Conservation (phyloP, 2,888 invertebrate species). For the Eristalis pertinax region DNA sequence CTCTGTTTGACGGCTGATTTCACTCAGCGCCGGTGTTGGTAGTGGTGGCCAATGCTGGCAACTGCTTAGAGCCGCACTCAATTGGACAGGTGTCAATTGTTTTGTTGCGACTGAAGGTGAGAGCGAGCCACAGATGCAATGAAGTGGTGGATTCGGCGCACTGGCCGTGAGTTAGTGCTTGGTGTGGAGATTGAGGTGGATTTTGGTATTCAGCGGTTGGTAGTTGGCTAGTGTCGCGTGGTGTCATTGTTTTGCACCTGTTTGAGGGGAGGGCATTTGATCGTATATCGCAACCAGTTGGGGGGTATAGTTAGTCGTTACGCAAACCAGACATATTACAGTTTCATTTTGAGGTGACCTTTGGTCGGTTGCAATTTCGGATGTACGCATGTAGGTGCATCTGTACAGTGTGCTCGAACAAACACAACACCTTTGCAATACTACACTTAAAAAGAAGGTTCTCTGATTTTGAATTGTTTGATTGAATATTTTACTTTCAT, state of each 20-base stretch:
- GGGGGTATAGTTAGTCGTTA: slow-evolving; percentile 1
- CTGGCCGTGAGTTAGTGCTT: neutral
- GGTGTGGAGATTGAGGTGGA: neutral
- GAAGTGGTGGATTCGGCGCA: slow-evolving; percentile 59
- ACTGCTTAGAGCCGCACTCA: slow-evolving; percentile 46
- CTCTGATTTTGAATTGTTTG: too few species aligned
- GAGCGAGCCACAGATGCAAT: neutral
- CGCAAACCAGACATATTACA: slow-evolving; percentile 15
- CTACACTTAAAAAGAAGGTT: too few species aligned
- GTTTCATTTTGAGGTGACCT: neutral
- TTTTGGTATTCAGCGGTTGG: neutral
- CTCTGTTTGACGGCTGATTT: slow-evolving; percentile 15
- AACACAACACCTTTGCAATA: too few species aligned
- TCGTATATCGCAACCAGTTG: neutral
- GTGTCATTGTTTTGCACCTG: slow-evolving; percentile 26
- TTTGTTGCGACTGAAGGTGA: neutral
- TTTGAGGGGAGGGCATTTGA: neutral
- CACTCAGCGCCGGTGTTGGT: slow-evolving; percentile 21
- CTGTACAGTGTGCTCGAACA: neutral
- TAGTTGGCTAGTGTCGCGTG: neutral
- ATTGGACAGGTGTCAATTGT: slow-evolving; percentile 67
- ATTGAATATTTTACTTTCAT: too few species aligned
- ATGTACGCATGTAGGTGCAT: neutral
- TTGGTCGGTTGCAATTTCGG: neutral
- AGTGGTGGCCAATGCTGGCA: slow-evolving; percentile 44